These are phyloP conservation scores for Rhinogobio ventralis DNA, from an alignment of 2,797 vertebrate species.

Conservation along the genomic window DNA sequence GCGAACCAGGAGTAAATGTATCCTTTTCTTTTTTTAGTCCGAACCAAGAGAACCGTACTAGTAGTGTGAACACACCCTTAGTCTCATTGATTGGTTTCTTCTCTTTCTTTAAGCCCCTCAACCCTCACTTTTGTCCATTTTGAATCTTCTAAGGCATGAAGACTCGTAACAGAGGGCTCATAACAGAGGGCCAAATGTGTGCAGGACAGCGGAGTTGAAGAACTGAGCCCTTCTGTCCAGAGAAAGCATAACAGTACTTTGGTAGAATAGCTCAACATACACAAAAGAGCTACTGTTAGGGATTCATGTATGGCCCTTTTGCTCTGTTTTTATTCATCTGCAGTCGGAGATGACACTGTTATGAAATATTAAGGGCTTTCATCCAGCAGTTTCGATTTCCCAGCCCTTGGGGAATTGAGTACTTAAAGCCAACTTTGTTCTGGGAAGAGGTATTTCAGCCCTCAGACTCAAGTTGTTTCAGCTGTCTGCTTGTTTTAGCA, in stretches of 20 bases:
- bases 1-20: not conserved
- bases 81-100: not conserved
- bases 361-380: constrained; percentile 68
- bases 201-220: not conserved
- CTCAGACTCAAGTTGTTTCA: constrained; percentile 68
- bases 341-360: constrained; percentile 60
- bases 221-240: constrained; percentile 31
- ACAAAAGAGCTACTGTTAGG: constrained; percentile 56
- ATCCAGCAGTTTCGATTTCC: constrained; percentile 62
- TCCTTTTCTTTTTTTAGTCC: not conserved
- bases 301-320: constrained; percentile 42
- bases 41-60: not conserved
- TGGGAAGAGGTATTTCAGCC: constrained; percentile 58
- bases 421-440: constrained; percentile 75
- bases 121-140: not conserved
- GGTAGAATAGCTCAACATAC: constrained; percentile 32
- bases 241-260: constrained; percentile 36
- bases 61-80: not conserved
- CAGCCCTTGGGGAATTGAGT: constrained; percentile 64
- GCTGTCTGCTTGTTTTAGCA: constrained; percentile 70
- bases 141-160: not conserved
- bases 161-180: not conserved
- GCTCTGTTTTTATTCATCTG: constrained; percentile 61
- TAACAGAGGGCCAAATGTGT: constrained; percentile 6
- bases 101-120: not conserved